Conservation (phyloP, 1,140 invertebrate genomes). For the Tyrophagus putrescentiae region DNA sequence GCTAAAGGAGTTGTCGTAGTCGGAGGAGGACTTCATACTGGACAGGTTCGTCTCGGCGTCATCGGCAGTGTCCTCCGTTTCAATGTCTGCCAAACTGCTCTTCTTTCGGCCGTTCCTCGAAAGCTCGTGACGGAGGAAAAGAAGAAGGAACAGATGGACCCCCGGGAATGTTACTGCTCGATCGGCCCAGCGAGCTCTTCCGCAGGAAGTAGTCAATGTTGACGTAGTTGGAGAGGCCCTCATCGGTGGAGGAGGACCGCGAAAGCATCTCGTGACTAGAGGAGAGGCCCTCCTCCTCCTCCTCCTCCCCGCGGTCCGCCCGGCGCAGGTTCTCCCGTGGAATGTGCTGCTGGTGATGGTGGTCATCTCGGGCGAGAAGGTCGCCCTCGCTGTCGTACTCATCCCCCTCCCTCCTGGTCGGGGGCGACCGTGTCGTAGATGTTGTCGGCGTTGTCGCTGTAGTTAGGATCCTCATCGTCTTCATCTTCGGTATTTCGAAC, state of each 20-base stretch:
- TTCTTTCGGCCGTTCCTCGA: too few relatives aligned
- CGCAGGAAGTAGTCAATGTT: slow-evolving; percentile 76
- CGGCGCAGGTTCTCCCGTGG: background rate
- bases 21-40: slow-evolving; percentile 8
- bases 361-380: background rate
- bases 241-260: background rate
- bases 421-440: slow-evolving; percentile 29
- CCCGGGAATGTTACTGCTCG: background rate
- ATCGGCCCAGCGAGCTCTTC: slow-evolving; percentile 33
- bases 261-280: slow-evolving; percentile 7
- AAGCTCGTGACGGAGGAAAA: too few relatives aligned
- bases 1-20: slow-evolving; percentile 6
- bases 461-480: slow-evolving; percentile 20
- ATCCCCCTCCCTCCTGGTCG: background rate
- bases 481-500: background rate
- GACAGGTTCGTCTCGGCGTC: background rate
- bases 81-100: too few relatives aligned
- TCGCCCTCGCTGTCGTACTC: background rate
- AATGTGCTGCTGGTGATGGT: background rate
- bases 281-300: background rate
- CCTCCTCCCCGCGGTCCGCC: background rate
- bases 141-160: background rate
- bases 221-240: slow-evolving; percentile 51
- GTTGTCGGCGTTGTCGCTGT: slow-evolving; percentile 22
- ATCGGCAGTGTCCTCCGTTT: background rate